Evolutionary conservation across 1,140 invertebrate genomes (phyloP), one percentile per base, ranked within the genome.

Genomic region (Campoletis sonorensis): DNA sequence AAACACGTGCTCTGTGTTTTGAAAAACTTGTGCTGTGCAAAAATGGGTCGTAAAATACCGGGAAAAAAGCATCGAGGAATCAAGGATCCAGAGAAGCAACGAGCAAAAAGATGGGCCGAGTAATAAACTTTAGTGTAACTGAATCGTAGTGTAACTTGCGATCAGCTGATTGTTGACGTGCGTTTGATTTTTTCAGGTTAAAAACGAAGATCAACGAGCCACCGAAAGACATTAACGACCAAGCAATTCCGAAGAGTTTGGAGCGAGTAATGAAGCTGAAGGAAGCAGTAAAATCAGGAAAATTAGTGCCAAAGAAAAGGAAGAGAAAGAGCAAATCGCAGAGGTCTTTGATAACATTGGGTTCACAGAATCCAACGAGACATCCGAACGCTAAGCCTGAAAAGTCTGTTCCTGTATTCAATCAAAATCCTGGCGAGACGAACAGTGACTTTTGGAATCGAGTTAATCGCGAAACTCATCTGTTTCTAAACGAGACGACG

Each of bases 41-140:
- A 84, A 79, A 96, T 96, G 95, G 95, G 95, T 27, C 91, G 95
- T 54, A 96, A 96, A 94, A 96, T 96, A 86, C 95, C 95, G 23
- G 94, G 94, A 21, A 94, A 94, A 86, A 96, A 95, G 90, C 95
- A 96, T 85, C 91, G 92, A 79, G 95, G 95, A 75, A 92, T 95
- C 8, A 95, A 95, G 89, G 95, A 96, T 92, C 95, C 94, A 5
- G 87, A 94, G 68, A 93, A 94, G 86, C 95, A 96, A 88, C 92
- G 91, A 84, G 93, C 92, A 33, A 92, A 91, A 85, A 92, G 95
- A 81, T 86, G 94, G 27, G 90, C 92, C 84, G 92, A 92, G 95
- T 95, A 90, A 86, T 89, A 73, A 51, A 45, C 11, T 45, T 45
- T 8, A 45, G 40, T 13, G 2, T 45, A 45, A 27, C 27, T 45